These are phyloP conservation scores for Monopis laevigella DNA, from an alignment of 2,888 invertebrate genomes.

Conservation along the genomic window DNA sequence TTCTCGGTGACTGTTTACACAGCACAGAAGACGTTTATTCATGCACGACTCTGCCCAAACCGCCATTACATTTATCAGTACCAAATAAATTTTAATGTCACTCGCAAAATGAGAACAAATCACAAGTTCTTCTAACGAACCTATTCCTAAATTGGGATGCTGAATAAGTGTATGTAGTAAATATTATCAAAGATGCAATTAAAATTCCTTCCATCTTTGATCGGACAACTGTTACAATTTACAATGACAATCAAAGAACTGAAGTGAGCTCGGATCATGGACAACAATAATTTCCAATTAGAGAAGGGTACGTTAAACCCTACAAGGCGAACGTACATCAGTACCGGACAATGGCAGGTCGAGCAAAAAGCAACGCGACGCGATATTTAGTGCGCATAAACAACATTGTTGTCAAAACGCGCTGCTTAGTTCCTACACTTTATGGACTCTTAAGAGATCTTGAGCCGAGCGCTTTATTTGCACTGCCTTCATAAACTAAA, in stretches of 20 bases:
- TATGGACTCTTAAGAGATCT: slow-evolving; percentile 18
- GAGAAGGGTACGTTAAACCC: slow-evolving; percentile 23
- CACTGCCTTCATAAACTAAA: slow-evolving; percentile 28
- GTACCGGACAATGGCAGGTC: slow-evolving; percentile 24
- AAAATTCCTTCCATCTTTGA: slow-evolving; percentile 26
- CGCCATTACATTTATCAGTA: slow-evolving; percentile 13
- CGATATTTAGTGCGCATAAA: slow-evolving; percentile 30
- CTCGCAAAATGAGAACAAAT: not conserved
- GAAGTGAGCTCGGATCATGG: slow-evolving; percentile 17
- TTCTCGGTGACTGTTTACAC: slow-evolving; percentile 49
- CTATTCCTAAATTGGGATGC: no score
- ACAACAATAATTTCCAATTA: slow-evolving; percentile 55
- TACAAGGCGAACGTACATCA: slow-evolving; percentile 13
- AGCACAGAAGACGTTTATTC: slow-evolving; percentile 41
- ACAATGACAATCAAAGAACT: slow-evolving; percentile 32
- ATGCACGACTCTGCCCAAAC: slow-evolving; percentile 45
- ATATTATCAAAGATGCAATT: slow-evolving; percentile 24
- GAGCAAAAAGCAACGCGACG: slow-evolving; percentile 28
- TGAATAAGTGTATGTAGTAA: slow-evolving; percentile 6
- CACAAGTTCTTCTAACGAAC: no score
- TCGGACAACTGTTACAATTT: slow-evolving; percentile 28
- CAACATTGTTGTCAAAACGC: slow-evolving; percentile 33
- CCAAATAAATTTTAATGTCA: not conserved
- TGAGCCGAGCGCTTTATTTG: slow-evolving; percentile 25
- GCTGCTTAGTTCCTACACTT: slow-evolving; percentile 6